Evolutionary conservation across 2,113 vertebrate genomes (phyloP).

Genomic region (Raja brachyura): DNA sequence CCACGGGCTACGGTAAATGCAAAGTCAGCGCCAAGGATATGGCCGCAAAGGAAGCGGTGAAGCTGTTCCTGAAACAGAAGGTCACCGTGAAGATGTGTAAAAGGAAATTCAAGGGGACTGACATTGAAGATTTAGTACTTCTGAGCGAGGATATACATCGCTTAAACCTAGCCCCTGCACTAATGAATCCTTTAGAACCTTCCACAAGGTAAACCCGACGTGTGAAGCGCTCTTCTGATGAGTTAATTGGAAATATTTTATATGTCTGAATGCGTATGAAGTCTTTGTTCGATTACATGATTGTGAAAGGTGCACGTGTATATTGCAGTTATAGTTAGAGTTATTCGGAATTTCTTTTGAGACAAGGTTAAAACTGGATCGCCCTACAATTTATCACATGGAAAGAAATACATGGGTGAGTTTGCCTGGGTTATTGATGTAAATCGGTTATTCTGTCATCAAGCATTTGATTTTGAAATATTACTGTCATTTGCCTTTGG

Average conservation of each 20-base stretch:
- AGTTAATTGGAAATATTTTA: neutral
- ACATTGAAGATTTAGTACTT: slow-evolving; percentile 87
- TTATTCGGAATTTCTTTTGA: neutral
- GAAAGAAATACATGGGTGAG: neutral
- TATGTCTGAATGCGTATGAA: neutral
- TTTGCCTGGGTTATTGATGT: neutral
- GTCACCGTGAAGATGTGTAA: slow-evolving; percentile 86
- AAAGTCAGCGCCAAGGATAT: slow-evolving; percentile 83
- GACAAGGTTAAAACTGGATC: neutral
- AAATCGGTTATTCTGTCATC: neutral
- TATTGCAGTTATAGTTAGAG: neutral
- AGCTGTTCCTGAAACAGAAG: slow-evolving; percentile 89
- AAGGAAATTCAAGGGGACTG: slow-evolving; percentile 76
- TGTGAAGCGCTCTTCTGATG: neutral
- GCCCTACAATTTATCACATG: neutral
- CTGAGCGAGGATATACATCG: slow-evolving; percentile 80
- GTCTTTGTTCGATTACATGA: neutral
- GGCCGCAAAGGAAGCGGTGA: slow-evolving; percentile 90
- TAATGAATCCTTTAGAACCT: slow-evolving; percentile 68
- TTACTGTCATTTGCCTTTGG: neutral
- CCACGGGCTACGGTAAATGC: slow-evolving; percentile 89
- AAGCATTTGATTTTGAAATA: neutral
- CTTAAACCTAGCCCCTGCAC: slow-evolving; percentile 80
- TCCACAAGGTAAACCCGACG: neutral
- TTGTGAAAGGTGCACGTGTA: neutral